Base-by-base conservation (phyloP, 2,113 vertebrate genomes). In the Rhipidura dahli region DNA sequence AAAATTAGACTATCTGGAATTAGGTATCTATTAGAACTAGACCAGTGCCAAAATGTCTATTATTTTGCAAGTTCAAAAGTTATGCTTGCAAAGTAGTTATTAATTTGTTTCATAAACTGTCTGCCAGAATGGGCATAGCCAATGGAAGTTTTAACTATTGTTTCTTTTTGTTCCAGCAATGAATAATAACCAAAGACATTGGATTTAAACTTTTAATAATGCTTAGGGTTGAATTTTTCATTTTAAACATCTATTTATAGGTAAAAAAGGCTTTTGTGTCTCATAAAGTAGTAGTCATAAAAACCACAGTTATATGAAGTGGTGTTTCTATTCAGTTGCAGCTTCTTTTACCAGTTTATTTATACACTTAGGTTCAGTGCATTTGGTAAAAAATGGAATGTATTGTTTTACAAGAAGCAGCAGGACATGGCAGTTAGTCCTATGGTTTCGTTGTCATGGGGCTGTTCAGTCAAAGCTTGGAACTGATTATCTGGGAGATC, bases 191-290 rank as follows among this genome's bases (percentile, higher is more conserved):
- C 44, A 71, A 75, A 89, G 56, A 84, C 37, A 64, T 44, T 90
- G 31, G 15, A 84, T 92, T 87, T 87, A 84, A 87, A 51, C 19
- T 71, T 93, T 83, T 90, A 93, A 93, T 93, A 88, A 94, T 63
- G 30, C 24, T 82, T 94, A 76, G 42, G 31, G 11, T 86, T 90
- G 68, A 77, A 28, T 69, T 90, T 94, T 95, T 88, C 11, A 57
- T 95, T 93, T 93, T 61, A 73, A 86, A 30, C 30, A 30, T 76
- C 56, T 80, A 60, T 80, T 83, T 86, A 35, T 78, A 51, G 10
- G 30, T 76, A 60, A 87, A 84, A 89, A 72, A 45, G 56, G 4
- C 66, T 77, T 92, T 70, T 90, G 71, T 90, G 90, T 83, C 88
- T 94, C 47, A 49, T 95, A 88, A 96, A 83, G 13, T 35, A 60